phyloP scores from a whole-genome alignment of 2,797 vertebrate species.

The Kryptopterus vitreolus region DNA sequence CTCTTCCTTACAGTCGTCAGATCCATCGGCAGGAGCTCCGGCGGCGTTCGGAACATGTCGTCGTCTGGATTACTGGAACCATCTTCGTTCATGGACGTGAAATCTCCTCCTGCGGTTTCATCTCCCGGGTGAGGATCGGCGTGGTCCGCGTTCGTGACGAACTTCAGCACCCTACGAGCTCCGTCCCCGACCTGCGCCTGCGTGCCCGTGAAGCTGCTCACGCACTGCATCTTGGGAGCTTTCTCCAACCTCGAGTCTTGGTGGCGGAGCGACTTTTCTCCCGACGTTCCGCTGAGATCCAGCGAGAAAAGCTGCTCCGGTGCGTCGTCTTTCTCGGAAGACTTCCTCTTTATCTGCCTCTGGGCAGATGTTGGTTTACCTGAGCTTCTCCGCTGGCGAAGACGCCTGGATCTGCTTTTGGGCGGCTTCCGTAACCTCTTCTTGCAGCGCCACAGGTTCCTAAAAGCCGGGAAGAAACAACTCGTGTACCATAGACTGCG shows the following conservation, averaged over 20 bases:
- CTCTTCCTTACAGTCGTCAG: neutral
- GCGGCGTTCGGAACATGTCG: slow-evolving; percentile 30
- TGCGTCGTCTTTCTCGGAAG: neutral
- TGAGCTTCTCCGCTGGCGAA: neutral
- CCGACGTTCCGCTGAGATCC: neutral
- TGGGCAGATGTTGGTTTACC: neutral
- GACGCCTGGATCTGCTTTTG: slow-evolving; percentile 9
- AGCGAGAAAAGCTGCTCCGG: neutral
- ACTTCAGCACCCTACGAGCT: slow-evolving; percentile 47
- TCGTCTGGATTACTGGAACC: neutral
- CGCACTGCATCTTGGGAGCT: neutral
- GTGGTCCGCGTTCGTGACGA: slow-evolving; percentile 21
- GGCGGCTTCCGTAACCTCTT: neutral
- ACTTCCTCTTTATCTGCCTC: slow-evolving; percentile 3
- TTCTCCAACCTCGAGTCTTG: neutral
- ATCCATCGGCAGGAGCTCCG: slow-evolving; percentile 6
- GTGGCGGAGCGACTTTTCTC: neutral
- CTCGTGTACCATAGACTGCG: neutral
- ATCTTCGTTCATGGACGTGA: neutral
- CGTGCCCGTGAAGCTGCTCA: neutral
- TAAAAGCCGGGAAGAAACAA: neutral
- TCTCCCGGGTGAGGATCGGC: neutral
- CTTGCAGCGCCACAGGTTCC: slow-evolving; percentile 42
- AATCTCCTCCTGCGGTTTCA: neutral
- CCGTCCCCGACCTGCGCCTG: neutral